Base-by-base conservation (phyloP, 2,888 invertebrate species). In the Nomada ferruginata region DNA sequence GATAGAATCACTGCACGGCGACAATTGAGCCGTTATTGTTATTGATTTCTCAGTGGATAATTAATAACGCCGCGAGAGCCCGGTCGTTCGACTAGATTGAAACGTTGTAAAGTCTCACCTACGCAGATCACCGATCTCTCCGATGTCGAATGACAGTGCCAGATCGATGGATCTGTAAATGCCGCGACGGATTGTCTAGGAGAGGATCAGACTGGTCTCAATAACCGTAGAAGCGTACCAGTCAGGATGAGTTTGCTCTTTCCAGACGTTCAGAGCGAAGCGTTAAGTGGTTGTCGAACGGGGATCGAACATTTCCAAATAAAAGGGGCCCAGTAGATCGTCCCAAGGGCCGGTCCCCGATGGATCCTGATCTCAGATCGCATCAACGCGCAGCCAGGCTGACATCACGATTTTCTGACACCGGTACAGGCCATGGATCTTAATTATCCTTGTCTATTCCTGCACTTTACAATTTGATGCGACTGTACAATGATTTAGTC, bases 61-160 rank as follows among this genome's bases (percentile, higher is more conserved):
- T 92, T 91, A 91, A 92, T 92, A 92, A 91, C 87, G 85, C 47
- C 20, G 55, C 53, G 84, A 71, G 82, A 90, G 70, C 82, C 52
- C 44, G 79, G 57, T 59, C 57, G 73, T 68, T 42, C 70, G 44
- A 64, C 10, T 13, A 76, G 84, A 89, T 89, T 89, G 89, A 87
- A 89, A 87, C 82, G 84, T 89, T 87, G 85, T 81, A 61, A 65
- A 76, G 79, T 79, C 87, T 79, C 79, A 71, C 82, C 82, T 84
- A 81, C 75, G 77, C 75, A 63, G 77, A 81, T 68, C 80, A 71
- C 69, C 76, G 74, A 82, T 77, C 82, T 61, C 44, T 36, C 18
- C 63, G 72, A 61, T 61, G 70, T 65, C 79, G 65, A 78, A 74
- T 77, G 83, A 78, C 82, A 82, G 69, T 83, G 88, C 84, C 87